These are phyloP conservation scores for Pilophorus perplexus DNA, from an alignment of 2,888 invertebrate species.

Conservation along the genomic window DNA sequence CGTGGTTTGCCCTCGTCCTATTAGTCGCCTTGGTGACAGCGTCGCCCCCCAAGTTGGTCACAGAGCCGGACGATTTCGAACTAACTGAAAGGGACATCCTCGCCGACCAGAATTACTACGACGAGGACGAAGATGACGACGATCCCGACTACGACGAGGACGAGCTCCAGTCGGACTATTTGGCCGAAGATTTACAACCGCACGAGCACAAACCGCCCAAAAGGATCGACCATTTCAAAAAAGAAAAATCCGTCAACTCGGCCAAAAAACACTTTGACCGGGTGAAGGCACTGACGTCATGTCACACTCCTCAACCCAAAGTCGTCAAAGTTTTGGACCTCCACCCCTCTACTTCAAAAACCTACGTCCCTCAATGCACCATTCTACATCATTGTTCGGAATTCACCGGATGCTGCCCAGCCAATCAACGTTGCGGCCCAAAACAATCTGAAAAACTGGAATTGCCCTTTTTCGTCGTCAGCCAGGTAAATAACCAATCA, in stretches of 20 bases:
- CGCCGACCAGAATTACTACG: neutral
- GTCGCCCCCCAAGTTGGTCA: neutral
- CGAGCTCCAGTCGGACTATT: neutral
- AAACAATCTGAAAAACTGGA: slow-evolving; percentile 69
- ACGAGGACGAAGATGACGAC: slow-evolving; percentile 16
- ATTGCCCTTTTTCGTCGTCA: slow-evolving; percentile 73
- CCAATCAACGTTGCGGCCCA: slow-evolving; percentile 73
- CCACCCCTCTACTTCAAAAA: slow-evolving; percentile 67
- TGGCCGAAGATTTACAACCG: neutral
- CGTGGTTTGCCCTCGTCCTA: neutral
- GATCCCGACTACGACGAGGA: slow-evolving; percentile 9
- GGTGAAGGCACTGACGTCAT: slow-evolving; percentile 57
- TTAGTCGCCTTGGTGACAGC: neutral
- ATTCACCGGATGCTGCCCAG: slow-evolving; percentile 81
- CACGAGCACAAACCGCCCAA: too few relatives aligned
- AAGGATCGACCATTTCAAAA: too few relatives aligned
- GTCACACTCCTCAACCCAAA: slow-evolving; percentile 69
- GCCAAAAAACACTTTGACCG: slow-evolving; percentile 42
- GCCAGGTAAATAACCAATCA: too few relatives aligned
- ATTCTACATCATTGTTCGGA: slow-evolving; percentile 81
- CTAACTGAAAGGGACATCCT: neutral
- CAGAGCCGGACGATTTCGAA: neutral
- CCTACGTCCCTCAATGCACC: slow-evolving; percentile 81
- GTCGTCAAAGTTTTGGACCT: slow-evolving; percentile 71
- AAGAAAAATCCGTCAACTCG: too few relatives aligned